Evolutionary conservation across 2,797 vertebrate species (phyloP), one percentile per base, ranked within the genome.

Genomic region (Sebastiscus tertius): DNA sequence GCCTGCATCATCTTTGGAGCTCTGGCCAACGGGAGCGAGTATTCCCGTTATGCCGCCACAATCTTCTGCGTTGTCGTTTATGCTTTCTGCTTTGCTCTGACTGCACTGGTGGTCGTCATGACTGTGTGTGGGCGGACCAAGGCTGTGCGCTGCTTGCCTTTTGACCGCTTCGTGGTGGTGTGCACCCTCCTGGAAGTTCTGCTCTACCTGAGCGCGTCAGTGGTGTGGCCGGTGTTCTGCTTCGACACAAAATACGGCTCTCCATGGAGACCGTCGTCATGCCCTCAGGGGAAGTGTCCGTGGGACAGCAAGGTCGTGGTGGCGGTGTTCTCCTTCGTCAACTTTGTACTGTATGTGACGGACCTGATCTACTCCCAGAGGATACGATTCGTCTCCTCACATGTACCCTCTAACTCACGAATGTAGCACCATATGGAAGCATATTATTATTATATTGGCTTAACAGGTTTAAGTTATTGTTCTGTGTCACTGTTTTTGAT

Each of bases 251-350:
- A 99, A 89, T 98, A 99, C 0, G 97, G 98, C 4, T 94, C 96
- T 1, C 96, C 97, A 0, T 81, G 5, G 79, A 94, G 97, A 20
- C 97, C 97, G 0, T 75, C 93, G 0, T 89, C 90, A 8, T 99
- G 98, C 5, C 91, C 95, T 0, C 92, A 88, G n/a, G 97, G 97
- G 31, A 92, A 39, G 69, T 99, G 98, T 80, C 92, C 96, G 0
- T 99, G 98, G 98, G 98, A 99, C 93, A 97, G 96, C 83, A 97
- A 98, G 86, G 86, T 99, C 26, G 96, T 97, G 58, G 95, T 99
- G 3, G 93, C 97, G 0, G 95, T 96, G 70, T 97, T 98, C 90
- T 98, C 98, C 69, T 97, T 97, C 0, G 76, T 97, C 77, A 99
- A 99, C 94, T 92, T 99, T 63, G 88, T 92, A 13, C 95, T 99